A percentile compares a stretch with the other conserved stretches of the same genome.
Conservation (phyloP, 2,797 vertebrate genomes). For the Petrocephalus sullivani region DNA sequence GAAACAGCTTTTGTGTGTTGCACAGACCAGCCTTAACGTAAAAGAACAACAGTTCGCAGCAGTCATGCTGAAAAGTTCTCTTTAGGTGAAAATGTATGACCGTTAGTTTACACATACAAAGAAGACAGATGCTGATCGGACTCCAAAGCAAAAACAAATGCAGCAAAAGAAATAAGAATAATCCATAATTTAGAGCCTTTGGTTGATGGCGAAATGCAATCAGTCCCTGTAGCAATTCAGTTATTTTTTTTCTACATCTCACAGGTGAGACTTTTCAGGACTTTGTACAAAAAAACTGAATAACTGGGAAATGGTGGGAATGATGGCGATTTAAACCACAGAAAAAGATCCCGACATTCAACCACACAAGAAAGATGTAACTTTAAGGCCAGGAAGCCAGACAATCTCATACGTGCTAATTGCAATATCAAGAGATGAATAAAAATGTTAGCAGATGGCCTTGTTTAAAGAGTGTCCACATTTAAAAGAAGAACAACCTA, state of each 20-base stretch:
- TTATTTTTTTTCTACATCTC: neutral
- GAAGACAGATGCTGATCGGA: neutral
- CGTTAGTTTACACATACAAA: neutral
- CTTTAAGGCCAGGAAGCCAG: neutral
- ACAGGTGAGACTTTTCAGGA: neutral
- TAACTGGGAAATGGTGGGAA: neutral
- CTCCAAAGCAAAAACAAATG: neutral
- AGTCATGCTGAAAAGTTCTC: neutral
- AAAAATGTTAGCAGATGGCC: conserved; percentile 45
- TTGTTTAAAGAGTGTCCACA: conserved; percentile 34
- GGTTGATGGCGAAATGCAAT: neutral
- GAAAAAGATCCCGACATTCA: neutral
- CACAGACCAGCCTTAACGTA: neutral
- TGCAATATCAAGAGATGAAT: neutral
- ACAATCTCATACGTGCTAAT: neutral
- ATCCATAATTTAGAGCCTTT: neutral
- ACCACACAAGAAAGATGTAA: neutral
- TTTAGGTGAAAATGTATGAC: neutral
- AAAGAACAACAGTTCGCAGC: neutral
- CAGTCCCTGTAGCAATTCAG: neutral
- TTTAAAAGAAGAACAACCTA: conserved; percentile 22
- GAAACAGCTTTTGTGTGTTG: neutral
- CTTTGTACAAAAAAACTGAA: neutral
- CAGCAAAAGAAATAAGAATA: neutral
- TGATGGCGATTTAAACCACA: neutral